Conservation (phyloP, 2,113 vertebrate species). For the Phrynosoma platyrhinos region DNA sequence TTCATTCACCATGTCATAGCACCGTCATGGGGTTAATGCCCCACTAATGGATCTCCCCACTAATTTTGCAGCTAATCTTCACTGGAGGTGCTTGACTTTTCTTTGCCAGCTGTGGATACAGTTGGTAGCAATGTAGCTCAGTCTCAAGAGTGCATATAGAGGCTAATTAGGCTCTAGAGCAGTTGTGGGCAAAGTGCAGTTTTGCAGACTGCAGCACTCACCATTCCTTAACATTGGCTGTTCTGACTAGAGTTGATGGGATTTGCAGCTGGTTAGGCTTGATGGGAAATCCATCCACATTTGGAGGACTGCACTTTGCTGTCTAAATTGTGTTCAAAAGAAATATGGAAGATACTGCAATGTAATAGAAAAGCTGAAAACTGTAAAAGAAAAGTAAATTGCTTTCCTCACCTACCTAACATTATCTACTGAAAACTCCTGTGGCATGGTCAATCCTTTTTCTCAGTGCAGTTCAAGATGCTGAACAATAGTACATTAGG, state of each 20-base stretch:
- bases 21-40: too few relatives aligned
- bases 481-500: not conserved
- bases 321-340: not conserved
- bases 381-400: not conserved
- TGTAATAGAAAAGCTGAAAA: not conserved
- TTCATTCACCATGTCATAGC: too few relatives aligned
- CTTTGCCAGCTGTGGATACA: not conserved
- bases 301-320: too few relatives aligned
- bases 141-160: not conserved
- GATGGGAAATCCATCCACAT: too few relatives aligned
- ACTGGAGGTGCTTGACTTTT: not conserved
- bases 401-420: not conserved
- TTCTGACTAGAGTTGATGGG: too few relatives aligned
- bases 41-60: too few relatives aligned
- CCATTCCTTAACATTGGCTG: too few relatives aligned
- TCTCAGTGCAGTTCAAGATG: not conserved
- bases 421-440: not conserved
- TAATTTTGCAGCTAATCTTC: not conserved
- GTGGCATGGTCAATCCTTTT: not conserved
- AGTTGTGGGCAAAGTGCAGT: too few relatives aligned
- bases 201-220: too few relatives aligned
- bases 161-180: too few relatives aligned
- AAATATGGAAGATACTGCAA: not conserved
- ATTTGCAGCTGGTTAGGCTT: too few relatives aligned
- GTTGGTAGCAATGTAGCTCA: not conserved